Evolutionary conservation across 2,888 invertebrate species (phyloP).

Genomic region (Hecatera dysodea): DNA sequence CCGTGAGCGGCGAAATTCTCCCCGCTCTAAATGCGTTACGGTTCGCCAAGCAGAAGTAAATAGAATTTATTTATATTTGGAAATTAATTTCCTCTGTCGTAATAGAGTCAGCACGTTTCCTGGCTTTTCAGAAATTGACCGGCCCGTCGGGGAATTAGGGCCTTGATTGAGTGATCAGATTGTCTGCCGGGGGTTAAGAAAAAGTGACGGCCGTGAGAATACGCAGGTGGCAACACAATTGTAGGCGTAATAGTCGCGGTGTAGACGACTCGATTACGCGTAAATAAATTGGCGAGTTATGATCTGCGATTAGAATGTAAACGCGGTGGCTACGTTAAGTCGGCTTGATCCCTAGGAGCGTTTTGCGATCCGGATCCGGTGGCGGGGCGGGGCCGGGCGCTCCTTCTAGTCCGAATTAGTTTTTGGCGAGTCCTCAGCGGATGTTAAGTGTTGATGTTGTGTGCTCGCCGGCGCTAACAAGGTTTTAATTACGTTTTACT

Average conservation of each 20-base stretch:
- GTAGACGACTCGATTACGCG: slow-evolving; percentile 19
- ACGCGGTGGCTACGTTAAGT: slow-evolving; percentile 71
- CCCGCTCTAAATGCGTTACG: slow-evolving; percentile 84
- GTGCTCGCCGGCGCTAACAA: slow-evolving; percentile 80
- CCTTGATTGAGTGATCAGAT: slow-evolving; percentile 56
- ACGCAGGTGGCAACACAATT: slow-evolving; percentile 10
- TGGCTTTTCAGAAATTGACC: slow-evolving; percentile 77
- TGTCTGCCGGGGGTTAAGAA: slow-evolving; percentile 27
- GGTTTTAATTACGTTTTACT: slow-evolving; percentile 83
- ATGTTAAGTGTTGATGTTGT: slow-evolving; percentile 81
- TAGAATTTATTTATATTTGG: slow-evolving; percentile 88
- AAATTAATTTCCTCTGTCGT: slow-evolving; percentile 85
- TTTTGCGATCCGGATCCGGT: slow-evolving; percentile 70
- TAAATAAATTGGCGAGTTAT: slow-evolving; percentile 59
- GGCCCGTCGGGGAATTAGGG: slow-evolving; percentile 69
- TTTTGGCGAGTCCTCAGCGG: slow-evolving; percentile 81
- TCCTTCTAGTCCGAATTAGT: slow-evolving; percentile 80
- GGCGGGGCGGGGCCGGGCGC: slow-evolving; percentile 58
- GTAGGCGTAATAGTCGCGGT: slow-evolving; percentile 4
- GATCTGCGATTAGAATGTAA: slow-evolving; percentile 70
- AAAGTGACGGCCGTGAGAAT: slow-evolving; percentile 15
- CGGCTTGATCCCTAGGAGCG: slow-evolving; percentile 75
- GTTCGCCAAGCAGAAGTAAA: slow-evolving; percentile 87
- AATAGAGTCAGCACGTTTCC: slow-evolving; percentile 80
- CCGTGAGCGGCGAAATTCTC: slow-evolving; percentile 79